A percentile compares a stretch with the other conserved stretches of the same genome.
Conservation (phyloP, 92 coral and sea anemone genomes). For the Parazoanthus atlanticus region DNA sequence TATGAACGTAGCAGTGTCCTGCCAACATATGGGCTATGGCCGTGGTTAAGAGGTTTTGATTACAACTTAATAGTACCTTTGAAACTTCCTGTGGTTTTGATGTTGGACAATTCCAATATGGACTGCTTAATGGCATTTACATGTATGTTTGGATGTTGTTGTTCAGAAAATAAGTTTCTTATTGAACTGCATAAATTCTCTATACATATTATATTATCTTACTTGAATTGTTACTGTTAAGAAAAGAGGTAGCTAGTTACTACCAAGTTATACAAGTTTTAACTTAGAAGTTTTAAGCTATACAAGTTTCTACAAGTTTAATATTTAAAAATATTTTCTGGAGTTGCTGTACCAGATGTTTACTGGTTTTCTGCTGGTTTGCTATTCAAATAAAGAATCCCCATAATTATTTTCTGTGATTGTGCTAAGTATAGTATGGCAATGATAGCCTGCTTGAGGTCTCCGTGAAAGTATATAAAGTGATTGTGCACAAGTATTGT, state of each 20-base stretch:
- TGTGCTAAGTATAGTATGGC: too few relatives aligned
- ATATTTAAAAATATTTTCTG: too few relatives aligned
- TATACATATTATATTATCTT: too few relatives aligned
- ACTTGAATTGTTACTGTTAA: not conserved
- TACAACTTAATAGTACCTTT: not conserved
- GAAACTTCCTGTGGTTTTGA: not conserved
- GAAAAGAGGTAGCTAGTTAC: not conserved
- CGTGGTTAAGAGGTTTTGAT: slow-evolving; percentile 45
- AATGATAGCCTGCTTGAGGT: too few relatives aligned
- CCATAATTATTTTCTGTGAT: not conserved
- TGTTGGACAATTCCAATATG: not conserved
- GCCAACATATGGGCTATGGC: slow-evolving; percentile 59
- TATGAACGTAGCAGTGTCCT: slow-evolving; percentile 57
- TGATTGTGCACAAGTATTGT: not conserved
- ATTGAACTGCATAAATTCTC: not conserved
- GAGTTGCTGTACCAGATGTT: not conserved
- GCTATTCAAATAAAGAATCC: not conserved
- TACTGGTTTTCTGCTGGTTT: not conserved
- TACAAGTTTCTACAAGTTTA: too few relatives aligned
- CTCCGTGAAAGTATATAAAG: not conserved
- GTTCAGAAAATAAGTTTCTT: not conserved
- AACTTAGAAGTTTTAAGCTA: not conserved
- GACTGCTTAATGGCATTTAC: not conserved
- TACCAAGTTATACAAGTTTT: not conserved
- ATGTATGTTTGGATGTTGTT: not conserved